Base-by-base conservation (phyloP, 2,888 invertebrate species). In the Luperina nickerlii region DNA sequence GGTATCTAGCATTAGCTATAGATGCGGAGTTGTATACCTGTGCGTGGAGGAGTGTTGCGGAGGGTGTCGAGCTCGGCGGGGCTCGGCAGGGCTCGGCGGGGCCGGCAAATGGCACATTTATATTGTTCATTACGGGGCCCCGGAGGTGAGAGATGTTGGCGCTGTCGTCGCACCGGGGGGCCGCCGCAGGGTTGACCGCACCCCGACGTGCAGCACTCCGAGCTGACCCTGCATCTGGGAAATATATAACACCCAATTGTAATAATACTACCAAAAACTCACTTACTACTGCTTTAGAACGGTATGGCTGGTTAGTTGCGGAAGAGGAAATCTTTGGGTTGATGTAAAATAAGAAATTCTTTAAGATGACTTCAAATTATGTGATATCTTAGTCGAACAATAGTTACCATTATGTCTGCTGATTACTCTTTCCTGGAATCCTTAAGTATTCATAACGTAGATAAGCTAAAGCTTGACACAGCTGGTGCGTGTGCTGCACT, bases 131-230 rank as follows among this genome's bases (percentile, higher is more conserved):
- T 95, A 95, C 95, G 91, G 92, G 87, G 92, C 93, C 91, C 93
- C 89, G 92, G 94, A 96, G 96, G 96, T 96, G 96, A 96, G 96
- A 96, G 96, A 95, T 95, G 96, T 95, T 92, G 96, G 95, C 96
- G 96, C 96, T 92, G 94, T 91, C 91, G 87, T 88, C 94, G 90
- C 96, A 83, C 90, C 95, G 91, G 96, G 96, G 95, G 93, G 93
- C 88, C 85, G 75, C 90, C 42, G 71, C 88, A 94, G 95, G 95
- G 96, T 88, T 96, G 94, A 75, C 86, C 38, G 89, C 42, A 27
- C 3, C 63, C 11, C 60, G 38, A 60, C 18, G 38, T n/a, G 60
- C 32, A 15, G 60, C 54, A 24, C 63, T 67, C 62, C 24, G 5
- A 48, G 9, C 27, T 48, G 45, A 24, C 27, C 32, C 2, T 62